Evolutionary conservation across 2,797 vertebrate genomes (phyloP), one percentile per base, ranked within the genome.

Genomic region (Eleutherodactylus coqui): DNA sequence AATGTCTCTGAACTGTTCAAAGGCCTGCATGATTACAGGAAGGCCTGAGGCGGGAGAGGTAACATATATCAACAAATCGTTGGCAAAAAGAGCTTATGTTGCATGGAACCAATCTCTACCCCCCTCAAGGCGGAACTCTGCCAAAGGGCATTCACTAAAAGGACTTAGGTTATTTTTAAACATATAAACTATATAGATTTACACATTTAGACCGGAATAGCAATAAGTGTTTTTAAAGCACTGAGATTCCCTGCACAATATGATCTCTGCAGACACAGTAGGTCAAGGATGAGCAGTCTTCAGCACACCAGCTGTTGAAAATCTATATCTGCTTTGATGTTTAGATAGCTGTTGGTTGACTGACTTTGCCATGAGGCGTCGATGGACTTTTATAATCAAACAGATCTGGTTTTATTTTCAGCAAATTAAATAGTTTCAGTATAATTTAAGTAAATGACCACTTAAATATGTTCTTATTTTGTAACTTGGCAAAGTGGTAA

Each of bases 221-320:
- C 19, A 77, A 55, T n/a, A 55, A 16, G 32, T 38, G 32, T 58
- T 55, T 19, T 77, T 10, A 77, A 21, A 53, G 47, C 49, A 53
- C 29, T 77, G 19, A 32, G 49, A 77, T 77, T 16, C 49, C 24
- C 53, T 41, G 36, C 34, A 60, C 24, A 78, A 41, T 60, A 36
- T 55, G 21, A 58, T 77, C 49, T 77, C 75, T 16, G 64, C 72
- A 90, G 89, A 75, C 0, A 0, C n/a, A 45, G 29, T 89, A 88
- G 79, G 83, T 69, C 79, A 91, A 78, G 76, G 51, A 78, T 78
- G 34, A 78, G 53, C 34, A 41, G 32, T 60, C 36, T 58, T 41
- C 24, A 29, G 36, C 36, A 41, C 36, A 78, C 51, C 76, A 60
- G 51, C 76, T 78, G 76, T 58, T 78, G 75, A 58, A 78, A 60